phyloP scores from a whole-genome alignment of 2,113 vertebrate species.

The Cyprichromis sp. region DNA sequence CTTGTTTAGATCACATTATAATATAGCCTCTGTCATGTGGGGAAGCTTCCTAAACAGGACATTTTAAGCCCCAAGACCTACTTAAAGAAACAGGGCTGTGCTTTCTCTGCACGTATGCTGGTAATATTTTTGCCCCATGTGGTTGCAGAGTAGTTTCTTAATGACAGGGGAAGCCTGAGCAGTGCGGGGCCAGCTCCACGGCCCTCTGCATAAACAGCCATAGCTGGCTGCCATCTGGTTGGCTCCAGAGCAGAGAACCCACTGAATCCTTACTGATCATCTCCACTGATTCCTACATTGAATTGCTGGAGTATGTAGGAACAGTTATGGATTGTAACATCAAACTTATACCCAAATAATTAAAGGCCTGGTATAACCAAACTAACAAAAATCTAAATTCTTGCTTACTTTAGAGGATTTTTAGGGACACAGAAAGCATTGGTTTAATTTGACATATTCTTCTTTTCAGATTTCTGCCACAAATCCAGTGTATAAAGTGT shows the following conservation, averaged over 20 bases:
- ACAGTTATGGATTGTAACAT: not conserved
- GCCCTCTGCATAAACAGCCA: constrained; percentile 36
- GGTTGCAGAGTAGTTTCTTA: constrained; percentile 38
- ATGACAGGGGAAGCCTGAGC: constrained; percentile 52
- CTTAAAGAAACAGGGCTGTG: not conserved
- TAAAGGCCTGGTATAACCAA: not conserved
- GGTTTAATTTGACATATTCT: not conserved
- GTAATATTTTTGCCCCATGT: constrained; percentile 42
- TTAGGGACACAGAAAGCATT: not conserved
- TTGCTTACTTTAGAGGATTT: not conserved
- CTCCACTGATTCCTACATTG: constrained; percentile 2
- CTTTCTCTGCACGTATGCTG: constrained; percentile 17
- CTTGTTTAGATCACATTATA: not conserved
- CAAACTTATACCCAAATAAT: not conserved
- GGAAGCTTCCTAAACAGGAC: not conserved
- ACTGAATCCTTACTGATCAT: not conserved
- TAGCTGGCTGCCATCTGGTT: constrained; percentile 51
- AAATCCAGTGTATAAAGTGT: not conserved
- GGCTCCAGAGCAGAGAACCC: constrained; percentile 11
- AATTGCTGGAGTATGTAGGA: not conserved
- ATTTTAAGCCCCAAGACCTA: not conserved
- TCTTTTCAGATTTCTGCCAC: not conserved
- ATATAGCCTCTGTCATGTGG: constrained; percentile 6
- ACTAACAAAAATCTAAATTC: not conserved
- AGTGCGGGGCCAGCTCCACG: not conserved